phyloP scores from a whole-genome alignment of 1,140 invertebrate genomes.

The Lepidurus couesii region DNA sequence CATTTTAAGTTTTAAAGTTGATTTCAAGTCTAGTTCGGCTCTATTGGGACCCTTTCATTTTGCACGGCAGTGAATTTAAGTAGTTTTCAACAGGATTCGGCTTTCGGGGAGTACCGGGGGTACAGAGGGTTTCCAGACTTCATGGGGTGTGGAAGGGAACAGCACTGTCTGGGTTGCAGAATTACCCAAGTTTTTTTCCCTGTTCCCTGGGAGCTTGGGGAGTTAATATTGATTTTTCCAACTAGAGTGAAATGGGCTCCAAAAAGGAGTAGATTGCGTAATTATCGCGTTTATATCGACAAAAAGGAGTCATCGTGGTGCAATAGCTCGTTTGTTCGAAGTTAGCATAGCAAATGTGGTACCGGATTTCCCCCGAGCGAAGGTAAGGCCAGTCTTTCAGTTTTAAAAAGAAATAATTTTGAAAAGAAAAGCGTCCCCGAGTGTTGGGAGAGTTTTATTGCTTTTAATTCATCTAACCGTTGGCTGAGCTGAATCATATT shows the following conservation, averaged over 20 bases:
- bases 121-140: not conserved
- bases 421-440: not conserved
- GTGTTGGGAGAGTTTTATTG: not conserved
- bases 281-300: not conserved
- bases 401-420: not conserved
- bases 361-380: constrained; percentile 20
- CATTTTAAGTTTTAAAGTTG: not conserved
- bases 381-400: constrained; percentile 5
- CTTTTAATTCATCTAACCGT: not conserved
- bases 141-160: not conserved
- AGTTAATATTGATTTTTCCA: not conserved
- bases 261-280: not conserved
- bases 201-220: not conserved
- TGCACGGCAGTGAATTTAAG: not conserved
- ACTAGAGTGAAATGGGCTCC: not conserved
- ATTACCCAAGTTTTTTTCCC: not conserved
- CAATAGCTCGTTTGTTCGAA: not conserved
- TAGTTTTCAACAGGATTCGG: not conserved
- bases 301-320: not conserved
- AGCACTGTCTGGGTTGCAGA: not conserved
- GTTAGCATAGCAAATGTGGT: not conserved
- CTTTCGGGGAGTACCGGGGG: not conserved
- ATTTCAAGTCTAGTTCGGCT: not conserved
- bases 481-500: too few relatives aligned
- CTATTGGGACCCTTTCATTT: not conserved